Evolutionary conservation across 2,113 vertebrate genomes (phyloP).

Genomic region (Ageneiosus marmoratus): DNA sequence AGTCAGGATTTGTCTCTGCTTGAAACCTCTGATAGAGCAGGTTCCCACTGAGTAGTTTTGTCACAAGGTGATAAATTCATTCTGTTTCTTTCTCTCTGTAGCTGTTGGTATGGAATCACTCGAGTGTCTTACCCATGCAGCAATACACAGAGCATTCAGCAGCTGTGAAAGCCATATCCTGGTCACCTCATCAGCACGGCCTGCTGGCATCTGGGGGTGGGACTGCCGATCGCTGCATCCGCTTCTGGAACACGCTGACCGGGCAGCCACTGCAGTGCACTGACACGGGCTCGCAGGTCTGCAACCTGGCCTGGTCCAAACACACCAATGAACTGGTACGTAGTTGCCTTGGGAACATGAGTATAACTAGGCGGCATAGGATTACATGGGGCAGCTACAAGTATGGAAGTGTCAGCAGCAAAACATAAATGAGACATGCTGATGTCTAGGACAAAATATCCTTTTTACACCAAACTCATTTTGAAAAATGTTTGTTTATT

Average conservation of each 20-base stretch:
- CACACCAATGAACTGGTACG: slow-evolving; percentile 93
- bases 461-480: background rate
- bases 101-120: slow-evolving; percentile 98
- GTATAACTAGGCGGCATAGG: background rate
- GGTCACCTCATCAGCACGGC: slow-evolving; percentile 97
- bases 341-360: background rate
- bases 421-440: background rate
- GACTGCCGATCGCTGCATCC: slow-evolving; percentile 95
- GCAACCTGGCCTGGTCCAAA: slow-evolving; percentile 99
- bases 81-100: slow-evolving; percentile 53
- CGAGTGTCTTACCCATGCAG: slow-evolving; percentile 90
- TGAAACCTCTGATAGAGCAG: background rate
- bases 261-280: slow-evolving; percentile 96
- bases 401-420: background rate
- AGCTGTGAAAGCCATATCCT: slow-evolving; percentile 96
- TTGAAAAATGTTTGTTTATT: background rate
- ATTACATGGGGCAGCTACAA: background rate
- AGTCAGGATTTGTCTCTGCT: background rate
- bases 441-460: background rate
- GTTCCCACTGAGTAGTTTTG: background rate
- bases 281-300: slow-evolving; percentile 95
- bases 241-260: slow-evolving; percentile 98
- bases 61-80: background rate
- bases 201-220: slow-evolving; percentile 91
- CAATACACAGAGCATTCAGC: slow-evolving; percentile 97